Percentiles rank a stretch among this genome's conserved stretches.
Conservation (phyloP, 2,888 invertebrate genomes). For the Lycophotia porphyrea region DNA sequence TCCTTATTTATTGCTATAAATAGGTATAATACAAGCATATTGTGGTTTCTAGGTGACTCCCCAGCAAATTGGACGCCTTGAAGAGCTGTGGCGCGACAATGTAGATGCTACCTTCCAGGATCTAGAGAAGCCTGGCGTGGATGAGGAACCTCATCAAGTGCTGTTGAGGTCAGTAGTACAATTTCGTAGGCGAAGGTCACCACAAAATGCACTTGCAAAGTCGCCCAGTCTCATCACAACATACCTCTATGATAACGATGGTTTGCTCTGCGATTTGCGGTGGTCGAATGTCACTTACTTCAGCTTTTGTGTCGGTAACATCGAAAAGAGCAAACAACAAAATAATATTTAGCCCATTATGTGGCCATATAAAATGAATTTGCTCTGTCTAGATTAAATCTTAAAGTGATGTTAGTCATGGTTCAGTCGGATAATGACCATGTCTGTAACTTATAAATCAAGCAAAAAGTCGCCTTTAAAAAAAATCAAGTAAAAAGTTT, state of each 20-base stretch:
- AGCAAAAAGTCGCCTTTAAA: no score
- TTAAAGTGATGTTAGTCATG: not conserved
- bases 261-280: not conserved
- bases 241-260: not conserved
- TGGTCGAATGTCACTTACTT: not conserved
- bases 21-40: not conserved
- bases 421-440: not conserved
- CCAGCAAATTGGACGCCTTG: constrained; percentile 98
- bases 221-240: not conserved
- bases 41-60: constrained; percentile 93
- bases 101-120: constrained; percentile 99
- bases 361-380: not conserved
- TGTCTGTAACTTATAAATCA: not conserved
- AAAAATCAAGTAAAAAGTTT: no score
- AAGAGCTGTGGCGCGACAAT: constrained; percentile 99
- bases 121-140: constrained; percentile 99
- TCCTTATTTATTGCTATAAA: not conserved
- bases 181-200: not conserved
- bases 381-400: not conserved
- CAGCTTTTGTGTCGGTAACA: not conserved
- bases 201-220: not conserved
- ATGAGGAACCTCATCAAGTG: constrained; percentile 99
- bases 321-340: no score
- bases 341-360: not conserved
- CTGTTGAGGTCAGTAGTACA: constrained; percentile 78